Conservation (phyloP, 1,140 invertebrate genomes). For the Drosophila nasuta region DNA sequence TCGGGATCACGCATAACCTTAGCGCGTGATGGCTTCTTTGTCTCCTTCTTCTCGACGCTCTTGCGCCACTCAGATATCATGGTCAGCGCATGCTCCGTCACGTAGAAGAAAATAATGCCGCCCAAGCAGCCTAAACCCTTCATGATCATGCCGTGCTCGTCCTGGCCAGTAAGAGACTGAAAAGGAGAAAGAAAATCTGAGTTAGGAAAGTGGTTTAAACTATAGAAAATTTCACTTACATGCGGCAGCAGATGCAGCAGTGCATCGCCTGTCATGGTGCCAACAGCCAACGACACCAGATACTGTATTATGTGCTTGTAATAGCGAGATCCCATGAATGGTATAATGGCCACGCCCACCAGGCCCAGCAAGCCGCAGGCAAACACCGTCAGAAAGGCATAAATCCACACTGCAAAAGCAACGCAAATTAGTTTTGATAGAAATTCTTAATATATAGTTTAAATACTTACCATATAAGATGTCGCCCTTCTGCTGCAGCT, state of each 20-base stretch:
- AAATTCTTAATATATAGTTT: not conserved
- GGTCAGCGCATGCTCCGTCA: constrained; percentile 92
- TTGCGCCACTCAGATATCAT: constrained; percentile 93
- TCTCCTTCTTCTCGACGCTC: constrained; percentile 86
- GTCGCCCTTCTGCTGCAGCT: constrained; percentile 57
- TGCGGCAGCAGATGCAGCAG: constrained; percentile 96
- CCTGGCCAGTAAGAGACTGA: constrained; percentile 73
- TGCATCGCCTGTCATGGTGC: constrained; percentile 95
- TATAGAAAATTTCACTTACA: constrained; percentile 86
- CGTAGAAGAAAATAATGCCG: constrained; percentile 94
- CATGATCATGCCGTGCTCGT: constrained; percentile 88
- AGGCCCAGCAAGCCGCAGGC: constrained; percentile 94
- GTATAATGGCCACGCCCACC: constrained; percentile 93
- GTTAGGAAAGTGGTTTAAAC: not conserved
- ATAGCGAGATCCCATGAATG: constrained; percentile 94
- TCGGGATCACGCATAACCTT: constrained; percentile 88
- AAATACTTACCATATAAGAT: constrained; percentile 71
- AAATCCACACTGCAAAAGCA: constrained; percentile 90
- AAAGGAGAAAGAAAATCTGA: not conserved
- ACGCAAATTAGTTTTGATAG: not conserved
- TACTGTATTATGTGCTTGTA: constrained; percentile 96
- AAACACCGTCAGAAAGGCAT: constrained; percentile 91
- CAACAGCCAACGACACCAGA: constrained; percentile 95
- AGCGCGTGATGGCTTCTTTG: constrained; percentile 86
- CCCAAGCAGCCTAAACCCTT: constrained; percentile 92